Conservation (phyloP, 2,113 vertebrate genomes). For the Pachypanchax playfairii region DNA sequence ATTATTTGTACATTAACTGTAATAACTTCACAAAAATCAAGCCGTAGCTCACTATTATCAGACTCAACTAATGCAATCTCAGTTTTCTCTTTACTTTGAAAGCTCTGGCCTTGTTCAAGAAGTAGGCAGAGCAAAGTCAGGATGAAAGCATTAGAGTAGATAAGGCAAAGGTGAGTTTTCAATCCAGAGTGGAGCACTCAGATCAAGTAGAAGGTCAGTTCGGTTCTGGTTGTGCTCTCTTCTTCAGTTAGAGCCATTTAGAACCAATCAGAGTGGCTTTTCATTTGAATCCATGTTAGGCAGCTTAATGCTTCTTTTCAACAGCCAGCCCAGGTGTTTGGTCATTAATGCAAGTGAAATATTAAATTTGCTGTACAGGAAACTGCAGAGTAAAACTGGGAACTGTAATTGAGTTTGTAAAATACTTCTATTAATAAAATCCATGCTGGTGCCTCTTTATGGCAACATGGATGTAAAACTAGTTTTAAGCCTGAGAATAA, state of each 20-base stretch:
- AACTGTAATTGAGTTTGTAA: not conserved
- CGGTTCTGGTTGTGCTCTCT: conserved; percentile 45
- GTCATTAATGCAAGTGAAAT: conserved; percentile 20
- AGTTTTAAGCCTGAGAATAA: not conserved
- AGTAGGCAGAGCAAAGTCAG: conserved; percentile 31
- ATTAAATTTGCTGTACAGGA: not conserved
- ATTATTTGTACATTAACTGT: conserved; percentile 37
- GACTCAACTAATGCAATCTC: conserved; percentile 39
- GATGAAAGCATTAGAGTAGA: conserved; percentile 57
- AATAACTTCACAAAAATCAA: conserved; percentile 40
- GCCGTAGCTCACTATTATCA: conserved; percentile 36
- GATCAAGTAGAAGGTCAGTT: conserved; percentile 63
- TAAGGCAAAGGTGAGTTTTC: conserved; percentile 46
- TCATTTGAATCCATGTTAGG: conserved; percentile 27
- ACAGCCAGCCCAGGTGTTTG: conserved; percentile 5
- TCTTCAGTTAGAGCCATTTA: conserved; percentile 50
- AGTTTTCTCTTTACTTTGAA: conserved; percentile 59
- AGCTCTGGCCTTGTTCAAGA: conserved; percentile 62
- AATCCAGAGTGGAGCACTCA: conserved; percentile 40
- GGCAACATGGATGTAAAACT: not conserved
- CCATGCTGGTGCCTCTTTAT: not conserved
- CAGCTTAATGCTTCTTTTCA: not conserved
- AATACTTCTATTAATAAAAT: conserved; percentile 6
- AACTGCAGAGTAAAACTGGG: not conserved
- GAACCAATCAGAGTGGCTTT: conserved; percentile 50